These are phyloP conservation scores for Formicarius rufipectus DNA, from an alignment of 2,113 vertebrate genomes.

Conservation along the genomic window DNA sequence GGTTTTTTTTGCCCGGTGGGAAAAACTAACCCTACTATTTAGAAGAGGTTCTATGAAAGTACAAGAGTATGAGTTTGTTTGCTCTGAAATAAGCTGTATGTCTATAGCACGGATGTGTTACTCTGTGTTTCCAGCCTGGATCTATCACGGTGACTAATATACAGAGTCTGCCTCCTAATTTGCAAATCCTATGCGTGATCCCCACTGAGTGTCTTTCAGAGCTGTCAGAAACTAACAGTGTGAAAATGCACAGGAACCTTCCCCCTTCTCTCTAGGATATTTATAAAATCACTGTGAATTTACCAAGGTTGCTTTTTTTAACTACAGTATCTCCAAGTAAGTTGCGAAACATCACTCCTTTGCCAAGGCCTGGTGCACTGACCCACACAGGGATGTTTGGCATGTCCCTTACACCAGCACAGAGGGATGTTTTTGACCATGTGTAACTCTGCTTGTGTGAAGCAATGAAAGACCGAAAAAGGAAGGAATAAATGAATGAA, in stretches of 20 bases:
- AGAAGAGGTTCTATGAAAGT: not conserved
- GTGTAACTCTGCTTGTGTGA: not conserved
- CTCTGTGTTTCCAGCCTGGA: not conserved
- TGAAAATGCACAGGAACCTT: not conserved
- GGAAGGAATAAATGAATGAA: not conserved
- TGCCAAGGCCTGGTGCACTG: not conserved
- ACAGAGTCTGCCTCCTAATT: not conserved
- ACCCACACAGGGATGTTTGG: not conserved
- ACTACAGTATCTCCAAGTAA: not conserved
- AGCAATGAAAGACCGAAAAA: not conserved
- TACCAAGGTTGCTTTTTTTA: not conserved
- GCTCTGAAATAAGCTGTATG: not conserved
- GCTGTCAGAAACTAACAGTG: constrained; percentile 1
- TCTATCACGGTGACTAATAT: not conserved
- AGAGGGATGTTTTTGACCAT: not conserved
- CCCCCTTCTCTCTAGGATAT: not conserved
- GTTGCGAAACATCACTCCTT: not conserved
- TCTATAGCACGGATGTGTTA: not conserved
- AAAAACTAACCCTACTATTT: not conserved
- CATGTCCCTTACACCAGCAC: not conserved
- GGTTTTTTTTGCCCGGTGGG: not conserved
- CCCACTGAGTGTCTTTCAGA: constrained; percentile 14
- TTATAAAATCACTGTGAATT: constrained; percentile 28
- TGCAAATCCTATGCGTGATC: not conserved
- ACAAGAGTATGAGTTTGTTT: not conserved